Evolutionary conservation across 1,140 invertebrate species (phyloP).

Genomic region (Zeugodacus cucurbitae): DNA sequence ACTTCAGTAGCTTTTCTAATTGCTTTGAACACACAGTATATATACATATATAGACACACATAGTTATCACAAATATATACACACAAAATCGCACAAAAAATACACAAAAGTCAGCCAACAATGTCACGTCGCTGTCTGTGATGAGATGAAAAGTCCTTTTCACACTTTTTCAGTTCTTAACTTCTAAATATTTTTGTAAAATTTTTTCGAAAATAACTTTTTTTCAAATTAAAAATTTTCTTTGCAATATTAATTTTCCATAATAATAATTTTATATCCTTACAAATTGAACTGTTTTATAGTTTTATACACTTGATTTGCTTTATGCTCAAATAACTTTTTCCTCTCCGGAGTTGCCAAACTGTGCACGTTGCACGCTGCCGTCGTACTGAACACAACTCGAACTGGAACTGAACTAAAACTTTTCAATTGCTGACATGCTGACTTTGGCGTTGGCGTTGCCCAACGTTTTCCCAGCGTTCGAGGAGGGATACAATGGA

Average conservation of each 20-base stretch:
- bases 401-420: constrained; percentile 27
- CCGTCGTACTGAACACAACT: constrained; percentile 31
- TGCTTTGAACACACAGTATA: background rate
- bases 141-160: background rate
- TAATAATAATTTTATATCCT: background rate
- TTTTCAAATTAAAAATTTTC: background rate
- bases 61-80: no score
- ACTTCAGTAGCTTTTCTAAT: background rate
- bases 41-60: background rate
- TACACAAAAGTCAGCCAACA: background rate
- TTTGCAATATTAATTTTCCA: background rate
- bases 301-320: background rate
- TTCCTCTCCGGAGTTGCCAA: constrained; percentile 1
- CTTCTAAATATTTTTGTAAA: background rate
- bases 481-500: background rate
- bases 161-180: background rate
- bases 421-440: constrained; percentile 27
- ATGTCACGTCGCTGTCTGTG: background rate
- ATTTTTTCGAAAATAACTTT: background rate
- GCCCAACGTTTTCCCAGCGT: background rate
- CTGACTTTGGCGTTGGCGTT: constrained; percentile 28
- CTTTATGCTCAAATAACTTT: background rate
- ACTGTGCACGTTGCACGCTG: constrained; percentile 15
- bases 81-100: background rate
- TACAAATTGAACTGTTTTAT: background rate